Evolutionary conservation across 2,888 invertebrate genomes (phyloP).

Genomic region (Disparrhopalites patrizii): DNA sequence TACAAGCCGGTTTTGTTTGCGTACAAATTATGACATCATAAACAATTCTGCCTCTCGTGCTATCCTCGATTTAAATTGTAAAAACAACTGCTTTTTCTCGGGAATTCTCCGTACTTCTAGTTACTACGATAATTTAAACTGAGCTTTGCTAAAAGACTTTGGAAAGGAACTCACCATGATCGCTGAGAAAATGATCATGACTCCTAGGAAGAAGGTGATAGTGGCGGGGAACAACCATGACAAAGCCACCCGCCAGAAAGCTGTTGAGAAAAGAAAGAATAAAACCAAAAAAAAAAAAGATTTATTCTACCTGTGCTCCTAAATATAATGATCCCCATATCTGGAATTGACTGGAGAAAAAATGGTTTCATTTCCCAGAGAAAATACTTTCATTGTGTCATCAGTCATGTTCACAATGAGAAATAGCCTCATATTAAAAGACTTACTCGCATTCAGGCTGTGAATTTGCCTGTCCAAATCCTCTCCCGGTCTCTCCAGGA

Average conservation of each 20-base stretch:
- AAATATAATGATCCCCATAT: no score
- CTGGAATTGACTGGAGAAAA: not conserved
- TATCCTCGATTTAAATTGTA: no score
- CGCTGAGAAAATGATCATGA: conserved; percentile 20
- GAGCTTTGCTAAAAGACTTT: not conserved
- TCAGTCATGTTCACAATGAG: no score
- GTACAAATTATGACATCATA: no score
- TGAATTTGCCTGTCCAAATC: conserved; percentile 13
- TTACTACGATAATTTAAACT: no score
- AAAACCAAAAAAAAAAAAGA: not conserved
- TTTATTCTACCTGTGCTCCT: no score
- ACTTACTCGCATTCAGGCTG: conserved; percentile 21
- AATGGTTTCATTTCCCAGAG: conserved; percentile 2
- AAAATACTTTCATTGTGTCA: no score
- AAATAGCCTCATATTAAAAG: not conserved
- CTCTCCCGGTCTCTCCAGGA: conserved; percentile 21
- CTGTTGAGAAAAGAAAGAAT: no score
- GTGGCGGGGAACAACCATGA: conserved; percentile 24
- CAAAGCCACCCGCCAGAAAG: conserved; percentile 22
- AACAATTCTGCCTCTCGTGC: no score
- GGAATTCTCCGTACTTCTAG: no score
- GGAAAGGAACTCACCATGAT: conserved; percentile 16
- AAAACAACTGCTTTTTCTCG: no score
- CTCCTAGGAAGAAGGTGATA: conserved; percentile 22
- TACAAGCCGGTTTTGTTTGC: no score